Conservation (phyloP, 2,797 vertebrate genomes). For the Echeneis naucrates region DNA sequence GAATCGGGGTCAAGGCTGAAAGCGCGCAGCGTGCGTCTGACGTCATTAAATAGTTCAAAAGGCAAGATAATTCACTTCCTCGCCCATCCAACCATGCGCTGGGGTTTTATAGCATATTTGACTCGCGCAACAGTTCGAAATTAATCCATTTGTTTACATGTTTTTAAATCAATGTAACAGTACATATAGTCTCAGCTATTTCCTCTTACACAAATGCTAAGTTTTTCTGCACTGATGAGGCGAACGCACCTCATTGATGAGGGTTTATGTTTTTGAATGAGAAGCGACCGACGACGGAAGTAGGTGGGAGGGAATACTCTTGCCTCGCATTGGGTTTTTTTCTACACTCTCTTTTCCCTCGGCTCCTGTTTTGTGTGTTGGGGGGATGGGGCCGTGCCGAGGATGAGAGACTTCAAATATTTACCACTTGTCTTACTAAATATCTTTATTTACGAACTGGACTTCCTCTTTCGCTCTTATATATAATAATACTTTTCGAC, state of each 20-base stretch:
- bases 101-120: neutral
- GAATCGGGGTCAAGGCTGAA: constrained; percentile 34
- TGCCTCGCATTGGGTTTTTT: constrained; percentile 13
- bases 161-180: neutral
- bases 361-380: constrained; percentile 77
- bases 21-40: constrained; percentile 59
- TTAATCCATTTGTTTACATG: too few relatives aligned
- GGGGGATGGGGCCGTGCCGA: constrained; percentile 86
- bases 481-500: constrained; percentile 38
- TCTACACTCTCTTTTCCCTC: constrained; percentile 57
- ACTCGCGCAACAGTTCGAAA: neutral
- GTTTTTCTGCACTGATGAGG: too few relatives aligned
- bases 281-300: constrained; percentile 50
- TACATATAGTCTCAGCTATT: neutral
- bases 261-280: neutral
- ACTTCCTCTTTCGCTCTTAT: constrained; percentile 41
- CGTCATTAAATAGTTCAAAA: constrained; percentile 21
- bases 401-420: constrained; percentile 83
- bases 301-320: constrained; percentile 8
- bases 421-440: constrained; percentile 79
- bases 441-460: constrained; percentile 55
- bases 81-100: fast-evolving
- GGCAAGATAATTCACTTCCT: constrained; percentile 51
- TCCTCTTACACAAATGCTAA: too few relatives aligned
- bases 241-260: neutral